A percentile compares a stretch with the other conserved stretches of the same genome.
Conservation (phyloP, 2,113 vertebrate species). For the Himantopus leucocephalus region DNA sequence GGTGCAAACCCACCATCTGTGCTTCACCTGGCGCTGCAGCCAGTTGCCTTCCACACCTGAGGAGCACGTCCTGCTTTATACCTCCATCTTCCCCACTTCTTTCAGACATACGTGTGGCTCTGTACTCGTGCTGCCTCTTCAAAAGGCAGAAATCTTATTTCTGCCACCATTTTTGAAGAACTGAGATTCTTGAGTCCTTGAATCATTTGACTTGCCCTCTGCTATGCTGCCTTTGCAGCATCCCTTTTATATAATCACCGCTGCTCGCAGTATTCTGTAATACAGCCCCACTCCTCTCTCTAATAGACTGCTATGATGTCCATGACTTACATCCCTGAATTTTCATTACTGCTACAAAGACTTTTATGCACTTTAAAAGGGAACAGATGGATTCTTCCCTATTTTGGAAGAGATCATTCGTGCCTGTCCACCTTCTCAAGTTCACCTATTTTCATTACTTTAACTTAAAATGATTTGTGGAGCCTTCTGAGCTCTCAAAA, state of each 20-base stretch:
- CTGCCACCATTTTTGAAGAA: slow-evolving; percentile 33
- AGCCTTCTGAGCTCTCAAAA: slow-evolving; percentile 61
- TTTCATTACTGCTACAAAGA: slow-evolving; percentile 66
- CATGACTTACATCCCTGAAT: slow-evolving; percentile 68
- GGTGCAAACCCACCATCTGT: neutral
- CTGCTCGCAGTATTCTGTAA: slow-evolving; percentile 43
- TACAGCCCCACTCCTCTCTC: slow-evolving; percentile 34
- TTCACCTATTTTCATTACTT: slow-evolving; percentile 66
- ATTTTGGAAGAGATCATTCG: slow-evolving; percentile 55
- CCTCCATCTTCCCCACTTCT: neutral
- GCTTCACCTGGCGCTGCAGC: neutral
- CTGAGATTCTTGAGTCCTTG: slow-evolving; percentile 42
- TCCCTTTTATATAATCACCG: slow-evolving; percentile 50
- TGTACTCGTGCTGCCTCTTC: slow-evolving; percentile 13
- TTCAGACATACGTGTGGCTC: neutral
- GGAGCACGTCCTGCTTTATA: neutral
- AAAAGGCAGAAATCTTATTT: slow-evolving; percentile 49
- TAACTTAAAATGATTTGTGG: slow-evolving; percentile 61
- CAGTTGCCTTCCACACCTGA: neutral
- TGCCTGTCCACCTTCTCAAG: slow-evolving; percentile 66
- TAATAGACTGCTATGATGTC: slow-evolving; percentile 62
- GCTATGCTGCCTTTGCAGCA: slow-evolving; percentile 38
- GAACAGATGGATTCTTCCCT: slow-evolving; percentile 65
- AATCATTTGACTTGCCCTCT: slow-evolving; percentile 52
- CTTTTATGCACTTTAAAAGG: slow-evolving; percentile 55